Base-by-base conservation (phyloP, 2,888 invertebrate species). In the Aphodius granarius region DNA sequence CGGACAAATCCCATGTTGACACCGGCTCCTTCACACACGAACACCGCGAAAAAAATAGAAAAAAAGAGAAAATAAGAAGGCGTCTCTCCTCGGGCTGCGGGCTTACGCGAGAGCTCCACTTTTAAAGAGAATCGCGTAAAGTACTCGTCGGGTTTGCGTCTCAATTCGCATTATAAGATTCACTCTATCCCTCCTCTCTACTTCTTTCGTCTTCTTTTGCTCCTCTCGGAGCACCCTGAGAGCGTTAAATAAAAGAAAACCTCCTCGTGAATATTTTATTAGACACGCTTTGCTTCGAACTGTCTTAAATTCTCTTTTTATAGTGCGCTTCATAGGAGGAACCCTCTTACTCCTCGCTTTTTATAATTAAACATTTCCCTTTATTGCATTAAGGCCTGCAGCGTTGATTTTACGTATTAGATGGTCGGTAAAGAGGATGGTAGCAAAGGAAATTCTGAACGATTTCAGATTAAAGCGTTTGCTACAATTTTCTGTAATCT, bases 1-100 rank as follows among this genome's bases (percentile, higher is more conserved):
- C 20, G 68, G 68, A 68, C 68, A 84, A 85, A 84, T 84, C 84
- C 84, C 83, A 83, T 83, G 83, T 84, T 83, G 83, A 84, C 85
- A 84, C 83, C 84, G 81, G 82, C 82, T 83, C 82, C 83, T 83
- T 84, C 83, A 83, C 83, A 83, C 83, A 83, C 82, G 82, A 83
- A 83, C 83, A 82, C 80, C 76, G 81, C 78, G 81, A 82, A 84
- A 83, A n/a, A 83, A 82, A 82, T 81, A 82, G 81, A 82, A 66
- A 83, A 80, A 43, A n/a, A n/a, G n/a, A 13, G 83, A 84, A 83
- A 84, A 83, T 83, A 84, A 83, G 68, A n/a, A 68, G 82, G 82
- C 82, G 80, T 83, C 82, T 82, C 79, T 21, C 20, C n/a, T 20
- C 20, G 2, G 20, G 13, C 21, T n/a, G 22, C 68, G 77, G 76